A percentile compares a stretch with the other conserved stretches of the same genome.
These are phyloP conservation scores for Sinopyrophorus schimmeli DNA, from an alignment of 2,888 invertebrate genomes.

Conservation along the genomic window DNA sequence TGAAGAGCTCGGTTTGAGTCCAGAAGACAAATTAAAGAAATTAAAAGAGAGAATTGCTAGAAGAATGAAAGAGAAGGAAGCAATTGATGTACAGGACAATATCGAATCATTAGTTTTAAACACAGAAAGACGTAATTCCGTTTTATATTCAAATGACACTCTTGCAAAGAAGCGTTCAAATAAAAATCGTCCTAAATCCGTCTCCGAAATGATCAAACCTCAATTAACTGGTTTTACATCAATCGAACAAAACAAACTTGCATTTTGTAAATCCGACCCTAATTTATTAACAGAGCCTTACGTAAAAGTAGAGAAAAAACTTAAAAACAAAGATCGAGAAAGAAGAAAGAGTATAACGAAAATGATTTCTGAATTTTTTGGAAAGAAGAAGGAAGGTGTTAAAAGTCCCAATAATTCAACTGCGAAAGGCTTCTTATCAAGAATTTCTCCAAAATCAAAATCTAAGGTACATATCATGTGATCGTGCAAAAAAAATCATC, in stretches of 20 bases:
- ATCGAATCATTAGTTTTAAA: constrained; percentile 46
- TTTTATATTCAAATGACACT: constrained; percentile 49
- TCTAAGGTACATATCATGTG: constrained; percentile 62
- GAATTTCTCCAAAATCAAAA: constrained; percentile 65
- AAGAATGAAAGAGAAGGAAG: constrained; percentile 38
- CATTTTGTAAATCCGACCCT: constrained; percentile 53
- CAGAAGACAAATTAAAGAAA: constrained; percentile 65
- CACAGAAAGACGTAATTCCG: constrained; percentile 45
- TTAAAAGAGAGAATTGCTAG: constrained; percentile 55
- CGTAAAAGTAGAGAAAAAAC: constrained; percentile 47
- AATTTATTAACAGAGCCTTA: constrained; percentile 48
- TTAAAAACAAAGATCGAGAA: constrained; percentile 65
- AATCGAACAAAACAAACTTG: constrained; percentile 25
- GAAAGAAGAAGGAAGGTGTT: constrained; percentile 68
- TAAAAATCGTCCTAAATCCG: constrained; percentile 48
- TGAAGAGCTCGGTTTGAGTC: constrained; percentile 73
- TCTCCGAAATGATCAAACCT: constrained; percentile 42
- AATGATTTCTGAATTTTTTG: constrained; percentile 81
- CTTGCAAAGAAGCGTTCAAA: constrained; percentile 43
- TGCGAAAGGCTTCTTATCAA: constrained; percentile 59
- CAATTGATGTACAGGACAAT: constrained; percentile 41
- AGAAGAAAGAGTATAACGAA: constrained; percentile 82
- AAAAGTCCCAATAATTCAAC: constrained; percentile 46
- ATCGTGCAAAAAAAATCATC: too few species aligned
- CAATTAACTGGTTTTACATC: constrained; percentile 9